These are phyloP conservation scores for Lordiphosa clarofinis DNA, from an alignment of 1,140 invertebrate species.

Conservation along the genomic window DNA sequence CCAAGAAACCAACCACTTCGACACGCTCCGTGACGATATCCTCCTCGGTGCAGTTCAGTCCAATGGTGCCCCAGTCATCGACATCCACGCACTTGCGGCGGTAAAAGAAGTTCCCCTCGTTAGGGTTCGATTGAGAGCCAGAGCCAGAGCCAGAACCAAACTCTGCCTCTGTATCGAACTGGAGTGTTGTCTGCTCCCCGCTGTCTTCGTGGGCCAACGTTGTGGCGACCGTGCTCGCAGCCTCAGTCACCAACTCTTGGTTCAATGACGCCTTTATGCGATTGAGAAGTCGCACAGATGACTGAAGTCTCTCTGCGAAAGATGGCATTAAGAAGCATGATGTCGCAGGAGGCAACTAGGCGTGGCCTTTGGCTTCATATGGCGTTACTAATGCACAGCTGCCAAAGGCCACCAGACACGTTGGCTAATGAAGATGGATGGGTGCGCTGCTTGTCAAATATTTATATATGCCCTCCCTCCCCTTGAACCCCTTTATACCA, in stretches of 20 bases:
- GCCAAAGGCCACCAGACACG: constrained; percentile 15
- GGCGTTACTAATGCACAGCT: constrained; percentile 13
- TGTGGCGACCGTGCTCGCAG: constrained; percentile 3
- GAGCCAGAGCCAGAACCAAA: neutral
- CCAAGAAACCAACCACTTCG: constrained; percentile 63
- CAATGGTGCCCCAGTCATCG: constrained; percentile 57
- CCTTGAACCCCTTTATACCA: constrained; percentile 22
- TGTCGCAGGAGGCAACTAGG: neutral
- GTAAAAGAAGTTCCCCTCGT: constrained; percentile 35
- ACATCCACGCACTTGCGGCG: constrained; percentile 51
- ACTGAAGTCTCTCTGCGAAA: constrained; percentile 47
- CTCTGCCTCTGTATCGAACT: constrained; percentile 4
- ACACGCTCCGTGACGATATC: constrained; percentile 52
- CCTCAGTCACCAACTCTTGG: constrained; percentile 18
- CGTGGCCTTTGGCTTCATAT: constrained; percentile 2
- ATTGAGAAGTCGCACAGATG: constrained; percentile 33
- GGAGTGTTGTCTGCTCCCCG: neutral
- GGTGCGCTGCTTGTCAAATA: constrained; percentile 39
- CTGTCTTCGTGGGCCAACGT: constrained; percentile 25
- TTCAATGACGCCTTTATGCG: constrained; percentile 41
- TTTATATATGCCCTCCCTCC: constrained; percentile 27
- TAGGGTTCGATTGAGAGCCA: neutral
- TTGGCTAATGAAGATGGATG: constrained; percentile 53
- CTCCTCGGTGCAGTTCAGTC: constrained; percentile 56
- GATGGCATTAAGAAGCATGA: constrained; percentile 9